Conservation (phyloP, 2,888 invertebrate genomes). For the Acanthosepion esculentum region DNA sequence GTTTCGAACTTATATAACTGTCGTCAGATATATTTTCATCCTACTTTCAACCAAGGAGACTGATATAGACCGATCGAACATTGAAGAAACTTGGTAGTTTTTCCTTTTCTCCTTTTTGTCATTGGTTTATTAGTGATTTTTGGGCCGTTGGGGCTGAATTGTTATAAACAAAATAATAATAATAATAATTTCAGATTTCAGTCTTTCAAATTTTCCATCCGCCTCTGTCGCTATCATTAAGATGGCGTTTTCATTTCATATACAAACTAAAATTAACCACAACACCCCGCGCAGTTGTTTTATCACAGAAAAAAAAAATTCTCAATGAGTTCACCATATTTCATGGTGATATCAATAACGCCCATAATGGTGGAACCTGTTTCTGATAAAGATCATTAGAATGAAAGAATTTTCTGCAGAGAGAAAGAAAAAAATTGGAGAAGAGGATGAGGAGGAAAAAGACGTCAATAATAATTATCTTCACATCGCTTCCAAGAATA, state of each 20-base stretch:
- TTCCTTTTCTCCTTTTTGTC: too few species aligned
- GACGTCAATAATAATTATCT: slow-evolving; percentile 12
- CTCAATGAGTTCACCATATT: slow-evolving; percentile 13
- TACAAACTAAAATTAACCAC: slow-evolving; percentile 23
- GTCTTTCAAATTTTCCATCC: neutral
- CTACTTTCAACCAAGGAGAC: too few species aligned
- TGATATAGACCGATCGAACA: too few species aligned
- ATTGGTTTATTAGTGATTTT: too few species aligned
- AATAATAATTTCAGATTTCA: too few species aligned
- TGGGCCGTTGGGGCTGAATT: too few species aligned
- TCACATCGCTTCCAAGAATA: slow-evolving; percentile 21
- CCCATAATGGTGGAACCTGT: neutral
- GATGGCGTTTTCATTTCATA: neutral
- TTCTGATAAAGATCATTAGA: neutral
- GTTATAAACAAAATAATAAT: too few species aligned
- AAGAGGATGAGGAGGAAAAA: neutral
- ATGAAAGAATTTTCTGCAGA: neutral
- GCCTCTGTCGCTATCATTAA: neutral
- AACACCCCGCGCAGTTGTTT: neutral
- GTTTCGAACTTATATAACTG: too few species aligned
- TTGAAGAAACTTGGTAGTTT: too few species aligned
- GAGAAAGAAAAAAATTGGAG: neutral
- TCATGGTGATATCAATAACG: slow-evolving; percentile 18
- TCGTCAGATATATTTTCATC: too few species aligned
- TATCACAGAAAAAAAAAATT: neutral